These are phyloP conservation scores for Leptopilina boulardi DNA, from an alignment of 1,140 invertebrate species.

Conservation along the genomic window DNA sequence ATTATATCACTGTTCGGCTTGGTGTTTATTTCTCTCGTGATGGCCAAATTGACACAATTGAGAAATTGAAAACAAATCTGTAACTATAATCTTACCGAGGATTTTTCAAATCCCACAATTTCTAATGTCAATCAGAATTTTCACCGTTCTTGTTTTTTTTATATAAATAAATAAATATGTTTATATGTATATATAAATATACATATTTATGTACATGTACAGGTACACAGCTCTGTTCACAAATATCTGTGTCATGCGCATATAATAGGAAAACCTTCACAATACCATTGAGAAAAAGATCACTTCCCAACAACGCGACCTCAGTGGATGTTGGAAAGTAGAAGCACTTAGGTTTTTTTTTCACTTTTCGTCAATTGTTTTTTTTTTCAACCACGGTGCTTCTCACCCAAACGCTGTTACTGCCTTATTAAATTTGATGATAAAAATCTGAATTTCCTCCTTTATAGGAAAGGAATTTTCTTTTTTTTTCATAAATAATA, in stretches of 20 bases:
- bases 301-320: conserved; percentile 63
- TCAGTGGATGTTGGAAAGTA: conserved; percentile 59
- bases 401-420: conserved; percentile 70
- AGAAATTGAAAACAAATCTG: conserved; percentile 47
- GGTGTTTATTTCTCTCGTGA: conserved; percentile 51
- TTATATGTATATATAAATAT: conserved; percentile 59
- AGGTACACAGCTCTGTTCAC: conserved; percentile 69
- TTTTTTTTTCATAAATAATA: no score
- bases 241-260: conserved; percentile 69
- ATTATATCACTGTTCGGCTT: conserved; percentile 48
- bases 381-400: conserved; percentile 64
- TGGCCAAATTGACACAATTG: conserved; percentile 49
- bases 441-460: neutral
- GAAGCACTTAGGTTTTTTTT: conserved; percentile 66
- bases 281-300: conserved; percentile 51
- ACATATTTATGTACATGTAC: conserved; percentile 64
- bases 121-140: conserved; percentile 56
- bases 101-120: conserved; percentile 52
- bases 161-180: conserved; percentile 48
- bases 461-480: neutral
- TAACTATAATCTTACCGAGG: conserved; percentile 35
- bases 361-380: conserved; percentile 49
- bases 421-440: conserved; percentile 9
- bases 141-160: conserved; percentile 51
- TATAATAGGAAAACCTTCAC: conserved; percentile 59